Percentiles rank a stretch among this genome's conserved stretches.
Evolutionary conservation across 2,888 invertebrate species (phyloP).

Genomic region (Anaspis maculata): DNA sequence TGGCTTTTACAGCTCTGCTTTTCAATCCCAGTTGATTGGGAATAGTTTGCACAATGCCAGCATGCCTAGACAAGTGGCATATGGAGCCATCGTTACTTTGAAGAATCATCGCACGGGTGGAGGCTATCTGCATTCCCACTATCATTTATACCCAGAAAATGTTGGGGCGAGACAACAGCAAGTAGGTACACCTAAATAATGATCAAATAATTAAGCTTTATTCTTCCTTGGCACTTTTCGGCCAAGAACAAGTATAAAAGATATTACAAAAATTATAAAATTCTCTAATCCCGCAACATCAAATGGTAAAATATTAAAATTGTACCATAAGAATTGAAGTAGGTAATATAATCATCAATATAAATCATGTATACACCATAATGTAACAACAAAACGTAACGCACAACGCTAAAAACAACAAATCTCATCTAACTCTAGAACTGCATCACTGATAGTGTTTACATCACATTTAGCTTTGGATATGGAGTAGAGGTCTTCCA

Average conservation of each 20-base stretch:
- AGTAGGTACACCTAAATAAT: no score
- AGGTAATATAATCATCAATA: no score
- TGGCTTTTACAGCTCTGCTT: constrained; percentile 94
- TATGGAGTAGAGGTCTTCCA: no score
- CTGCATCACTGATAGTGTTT: no score
- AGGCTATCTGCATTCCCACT: constrained; percentile 93
- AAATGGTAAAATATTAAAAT: background rate
- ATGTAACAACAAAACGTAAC: no score
- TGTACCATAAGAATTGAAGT: no score
- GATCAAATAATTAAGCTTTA: background rate
- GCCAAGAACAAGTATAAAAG: no score
- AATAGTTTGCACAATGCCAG: constrained; percentile 90
- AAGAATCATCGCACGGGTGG: constrained; percentile 95
- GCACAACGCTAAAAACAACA: no score
- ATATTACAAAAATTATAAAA: background rate
- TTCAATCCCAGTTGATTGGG: constrained; percentile 86
- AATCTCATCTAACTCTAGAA: no score
- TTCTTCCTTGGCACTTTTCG: no score
- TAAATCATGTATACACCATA: no score
- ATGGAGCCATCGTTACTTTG: constrained; percentile 78
- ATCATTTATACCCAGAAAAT: constrained; percentile 88
- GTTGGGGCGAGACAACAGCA: constrained; percentile 88
- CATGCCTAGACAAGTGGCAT: constrained; percentile 84
- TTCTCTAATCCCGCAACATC: background rate
- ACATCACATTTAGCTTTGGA: no score